Evolutionary conservation across 2,797 vertebrate genomes (phyloP), one percentile per base, ranked within the genome.

Genomic region (Mastacembelus armatus): DNA sequence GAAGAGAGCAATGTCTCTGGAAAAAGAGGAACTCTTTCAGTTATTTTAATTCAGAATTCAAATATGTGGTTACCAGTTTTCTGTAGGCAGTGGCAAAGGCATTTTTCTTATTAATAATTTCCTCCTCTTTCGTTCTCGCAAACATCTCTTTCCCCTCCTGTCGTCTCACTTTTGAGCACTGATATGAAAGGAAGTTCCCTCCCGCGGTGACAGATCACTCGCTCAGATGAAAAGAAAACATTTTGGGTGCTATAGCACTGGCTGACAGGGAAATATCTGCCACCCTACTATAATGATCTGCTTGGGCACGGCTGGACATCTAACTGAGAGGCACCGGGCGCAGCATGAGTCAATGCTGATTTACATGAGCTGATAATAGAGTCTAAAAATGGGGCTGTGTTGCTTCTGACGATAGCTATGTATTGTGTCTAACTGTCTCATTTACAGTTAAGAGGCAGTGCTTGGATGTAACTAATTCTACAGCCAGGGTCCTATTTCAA

Each of bases 191-290:
- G 69, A 70, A 74, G 60, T 45, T 59, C 61, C 70, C 84, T 51
- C 89, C 81, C 1, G 48, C 80, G 10, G 71, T 1, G 74, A 52
- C 71, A 30, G 60, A 83, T 86, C 86, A 79, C 75, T 86, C 69
- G 67, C 60, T 77, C 65, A 61, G 68, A 90, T 89, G 82, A 90
- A 91, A 87, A 74, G 71, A 84, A 89, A 90, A 89, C 71, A 74
- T 88, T 88, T 84, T 87, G 81, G 86, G 78, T 73, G 75, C 76
- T 65, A 54, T 49, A 66, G 76, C 55, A 16, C 51, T 22, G 66
- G 67, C 83, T 71, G 81, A 62, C 29, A n/a, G 58, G 26, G 69
- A 77, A 81, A 84, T 73, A 88, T 80, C 62, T 10, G 32, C 83
- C 59, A 62, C 49, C 84, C 70, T 36, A 66, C 49, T 77, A 63